Evolutionary conservation across 92 coral and sea anemone species (phyloP).

Genomic region (Epizoanthus illoricatus): DNA sequence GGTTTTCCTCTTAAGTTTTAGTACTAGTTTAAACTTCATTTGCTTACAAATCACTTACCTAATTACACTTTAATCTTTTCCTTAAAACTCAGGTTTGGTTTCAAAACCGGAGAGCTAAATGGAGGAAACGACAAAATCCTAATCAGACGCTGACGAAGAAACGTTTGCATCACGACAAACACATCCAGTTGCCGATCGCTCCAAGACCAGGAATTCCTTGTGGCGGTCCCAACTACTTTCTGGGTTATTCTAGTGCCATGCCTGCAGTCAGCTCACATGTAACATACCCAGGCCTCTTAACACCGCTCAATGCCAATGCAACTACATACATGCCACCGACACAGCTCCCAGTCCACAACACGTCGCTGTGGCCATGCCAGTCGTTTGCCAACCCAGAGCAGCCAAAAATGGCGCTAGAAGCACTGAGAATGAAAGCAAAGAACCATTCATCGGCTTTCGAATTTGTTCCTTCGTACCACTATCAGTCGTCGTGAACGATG

Average conservation of each 20-base stretch:
- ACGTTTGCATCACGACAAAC: slow-evolving; percentile 72
- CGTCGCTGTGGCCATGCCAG: slow-evolving; percentile 95
- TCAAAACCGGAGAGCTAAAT: slow-evolving; percentile 96
- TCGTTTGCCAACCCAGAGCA: slow-evolving; percentile 71
- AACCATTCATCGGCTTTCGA: slow-evolving; percentile 94
- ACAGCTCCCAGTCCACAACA: slow-evolving; percentile 88
- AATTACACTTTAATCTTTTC: too few species aligned
- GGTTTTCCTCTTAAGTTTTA: too few species aligned
- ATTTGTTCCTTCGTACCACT: slow-evolving; percentile 88
- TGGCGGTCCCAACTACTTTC: slow-evolving; percentile 89
- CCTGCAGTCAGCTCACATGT: slow-evolving; percentile 84
- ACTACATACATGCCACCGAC: slow-evolving; percentile 88
- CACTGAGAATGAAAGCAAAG: slow-evolving; percentile 87
- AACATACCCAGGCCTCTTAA: slow-evolving; percentile 79
- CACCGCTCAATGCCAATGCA: slow-evolving; percentile 82
- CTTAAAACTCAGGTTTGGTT: slow-evolving; percentile 83
- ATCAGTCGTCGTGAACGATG: slow-evolving; percentile 26
- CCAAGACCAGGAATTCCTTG: slow-evolving; percentile 96
- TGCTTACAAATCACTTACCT: too few species aligned
- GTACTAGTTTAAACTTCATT: too few species aligned
- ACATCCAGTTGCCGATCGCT: slow-evolving; percentile 95
- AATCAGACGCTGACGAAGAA: slow-evolving; percentile 82
- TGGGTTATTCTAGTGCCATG: slow-evolving; percentile 83
- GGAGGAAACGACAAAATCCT: slow-evolving; percentile 98
- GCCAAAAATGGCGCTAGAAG: slow-evolving; percentile 91